phyloP scores from a whole-genome alignment of 2,113 vertebrate species.

The Misgurnus anguillicaudatus region DNA sequence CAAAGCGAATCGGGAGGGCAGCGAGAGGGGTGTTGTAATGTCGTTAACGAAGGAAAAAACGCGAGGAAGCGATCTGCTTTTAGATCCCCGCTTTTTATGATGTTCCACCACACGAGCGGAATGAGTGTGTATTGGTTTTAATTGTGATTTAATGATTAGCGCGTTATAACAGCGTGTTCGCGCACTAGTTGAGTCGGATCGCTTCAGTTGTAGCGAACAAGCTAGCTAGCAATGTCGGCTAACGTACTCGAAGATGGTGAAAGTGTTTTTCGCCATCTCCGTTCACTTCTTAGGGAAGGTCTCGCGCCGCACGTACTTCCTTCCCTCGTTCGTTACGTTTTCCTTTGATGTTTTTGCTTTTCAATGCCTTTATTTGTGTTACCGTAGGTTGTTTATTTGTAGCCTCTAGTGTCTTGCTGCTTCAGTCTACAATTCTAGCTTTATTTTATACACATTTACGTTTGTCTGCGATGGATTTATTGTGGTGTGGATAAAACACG shows the following conservation, averaged over 20 bases:
- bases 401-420: not conserved
- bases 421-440: not conserved
- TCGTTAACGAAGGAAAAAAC: conserved; percentile 46
- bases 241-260: conserved; percentile 17
- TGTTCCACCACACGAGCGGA: not conserved
- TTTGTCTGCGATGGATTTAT: not conserved
- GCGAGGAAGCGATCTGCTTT: conserved; percentile 29
- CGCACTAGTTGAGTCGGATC: conserved; percentile 37
- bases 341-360: not conserved
- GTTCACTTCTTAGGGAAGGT: conserved; percentile 34
- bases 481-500: not conserved
- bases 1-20: conserved; percentile 61
- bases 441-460: not conserved
- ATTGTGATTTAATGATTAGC: conserved; percentile 22
- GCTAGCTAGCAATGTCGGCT: conserved; percentile 45
- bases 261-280: conserved; percentile 1
- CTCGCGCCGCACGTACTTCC: conserved; percentile 40
- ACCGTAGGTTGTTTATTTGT: not conserved
- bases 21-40: conserved; percentile 57
- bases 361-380: not conserved
- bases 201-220: conserved; percentile 22
- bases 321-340: not conserved
- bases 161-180: conserved; percentile 31
- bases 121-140: conserved; percentile 4
- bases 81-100: not conserved